Evolutionary conservation across 2,113 vertebrate species (phyloP).

Genomic region (Catharus fuscescens): DNA sequence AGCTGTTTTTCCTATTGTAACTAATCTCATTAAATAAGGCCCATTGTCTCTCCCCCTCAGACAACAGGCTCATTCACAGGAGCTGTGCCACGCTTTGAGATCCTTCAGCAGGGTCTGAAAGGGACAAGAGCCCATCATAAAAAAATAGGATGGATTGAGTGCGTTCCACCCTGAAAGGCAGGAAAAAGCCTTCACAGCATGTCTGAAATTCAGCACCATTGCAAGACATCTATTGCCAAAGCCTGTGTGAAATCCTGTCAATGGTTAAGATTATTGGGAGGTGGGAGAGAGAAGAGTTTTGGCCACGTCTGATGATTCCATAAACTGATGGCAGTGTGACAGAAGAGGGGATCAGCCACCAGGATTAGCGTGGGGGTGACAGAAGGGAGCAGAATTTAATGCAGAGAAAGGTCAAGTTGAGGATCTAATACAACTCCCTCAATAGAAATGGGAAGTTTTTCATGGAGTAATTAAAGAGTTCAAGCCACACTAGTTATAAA

Average conservation of each 20-base stretch:
- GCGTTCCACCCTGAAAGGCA: slow-evolving; percentile 45
- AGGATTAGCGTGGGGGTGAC: background rate
- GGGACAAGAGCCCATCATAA: slow-evolving; percentile 26
- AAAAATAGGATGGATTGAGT: slow-evolving; percentile 41
- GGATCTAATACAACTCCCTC: background rate
- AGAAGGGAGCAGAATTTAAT: background rate
- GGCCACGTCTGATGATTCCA: slow-evolving; percentile 8
- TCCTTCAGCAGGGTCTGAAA: slow-evolving; percentile 58
- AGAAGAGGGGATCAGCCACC: background rate
- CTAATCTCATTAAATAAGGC: slow-evolving; percentile 75
- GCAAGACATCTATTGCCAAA: slow-evolving; percentile 30
- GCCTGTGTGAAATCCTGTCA: slow-evolving; percentile 39
- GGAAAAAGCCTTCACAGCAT: slow-evolving; percentile 9
- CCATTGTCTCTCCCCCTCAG: slow-evolving; percentile 62
- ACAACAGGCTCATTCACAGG: slow-evolving; percentile 75
- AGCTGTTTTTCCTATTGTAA: slow-evolving; percentile 73
- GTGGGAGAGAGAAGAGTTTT: background rate
- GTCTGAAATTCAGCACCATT: background rate
- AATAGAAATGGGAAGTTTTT: background rate
- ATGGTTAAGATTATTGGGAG: background rate
- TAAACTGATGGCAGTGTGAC: slow-evolving; percentile 9
- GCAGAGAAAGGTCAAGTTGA: background rate
- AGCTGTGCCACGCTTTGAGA: slow-evolving; percentile 22
- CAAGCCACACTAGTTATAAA: background rate
- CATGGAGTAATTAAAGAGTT: background rate